Percentiles rank a stretch among this genome's conserved stretches.
Conservation (phyloP, 2,113 vertebrate genomes). For the Otis tarda region DNA sequence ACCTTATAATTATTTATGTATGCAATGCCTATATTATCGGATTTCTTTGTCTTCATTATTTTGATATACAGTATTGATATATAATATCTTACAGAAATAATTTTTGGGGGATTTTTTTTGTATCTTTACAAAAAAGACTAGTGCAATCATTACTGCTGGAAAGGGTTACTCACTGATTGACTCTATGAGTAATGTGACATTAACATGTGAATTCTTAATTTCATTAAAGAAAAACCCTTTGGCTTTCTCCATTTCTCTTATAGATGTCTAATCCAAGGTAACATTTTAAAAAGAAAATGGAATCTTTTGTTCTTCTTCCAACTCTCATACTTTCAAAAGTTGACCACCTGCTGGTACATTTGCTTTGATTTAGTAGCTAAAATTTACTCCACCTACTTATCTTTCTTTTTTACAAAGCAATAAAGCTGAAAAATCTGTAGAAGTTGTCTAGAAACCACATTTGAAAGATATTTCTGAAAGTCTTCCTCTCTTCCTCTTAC, state of each 20-base stretch:
- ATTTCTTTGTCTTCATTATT: not conserved
- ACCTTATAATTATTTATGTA: not conserved
- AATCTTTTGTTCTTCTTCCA: conserved; percentile 41
- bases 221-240: not conserved
- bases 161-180: not conserved
- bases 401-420: not conserved
- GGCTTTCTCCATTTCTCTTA: not conserved
- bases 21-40: not conserved
- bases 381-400: conserved; percentile 30
- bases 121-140: not conserved
- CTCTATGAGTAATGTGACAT: not conserved
- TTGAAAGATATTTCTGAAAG: not conserved
- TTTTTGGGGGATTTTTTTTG: not conserved
- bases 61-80: not conserved
- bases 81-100: not conserved
- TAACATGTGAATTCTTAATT: not conserved
- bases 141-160: not conserved
- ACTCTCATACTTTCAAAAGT: not conserved
- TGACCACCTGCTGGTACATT: not conserved
- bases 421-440: not conserved
- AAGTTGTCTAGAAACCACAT: not conserved
- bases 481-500: not conserved
- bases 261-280: not conserved
- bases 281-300: not conserved
- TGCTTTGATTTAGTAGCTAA: conserved; percentile 45